Base-by-base conservation (phyloP, 2,113 vertebrate genomes). In the Antechinus flavipes region DNA sequence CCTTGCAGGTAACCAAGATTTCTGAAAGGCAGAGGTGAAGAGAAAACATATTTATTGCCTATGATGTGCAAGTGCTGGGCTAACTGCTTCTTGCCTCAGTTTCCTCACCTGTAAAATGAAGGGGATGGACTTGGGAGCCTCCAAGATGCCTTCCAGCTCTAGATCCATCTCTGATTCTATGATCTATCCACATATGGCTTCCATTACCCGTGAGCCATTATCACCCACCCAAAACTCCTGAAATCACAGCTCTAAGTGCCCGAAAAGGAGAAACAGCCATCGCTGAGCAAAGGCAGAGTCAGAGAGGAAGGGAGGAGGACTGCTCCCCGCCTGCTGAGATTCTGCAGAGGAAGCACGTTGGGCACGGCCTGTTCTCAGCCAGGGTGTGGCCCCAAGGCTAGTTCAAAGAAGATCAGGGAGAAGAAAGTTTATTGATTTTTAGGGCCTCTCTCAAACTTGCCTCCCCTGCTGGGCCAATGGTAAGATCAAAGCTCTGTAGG, bases 251-350 rank as follows among this genome's bases (percentile, higher is more conserved):
- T 97, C 95, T 94, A 76, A 98, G 96, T 96, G 95, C 97, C 96
- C 96, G 97, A 97, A 98, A 98, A 98, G 97, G 96, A 96, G 97
- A 97, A 96, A 93, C 2, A 55, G 55, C 97, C 91, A 92, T 91
- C 94, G 93, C 97, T 95, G 96, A 97, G 94, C 1, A 56, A 96
- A 97, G 96, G 93, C 96, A 92, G 96, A 96, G 93, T 96, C 52
- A 61, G 93, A 92, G 94, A 97, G 98, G 96, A 97, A 97, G 95
- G 95, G 97, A 96, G 68, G 68, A 97, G 89, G 94, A 94, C 97
- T 95, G 89, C 42, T 61, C 8, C 0, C 90, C 94, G 96, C 96
- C 96, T 93, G 97, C 97, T 97, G 97, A 97, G 92, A 42, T 91
- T 94, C 90, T 93, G 30, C 96, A 95, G 96, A 92, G 95, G 0